Evolutionary conservation across 2,888 invertebrate species (phyloP).

Genomic region (Drosophila anomalipes): DNA sequence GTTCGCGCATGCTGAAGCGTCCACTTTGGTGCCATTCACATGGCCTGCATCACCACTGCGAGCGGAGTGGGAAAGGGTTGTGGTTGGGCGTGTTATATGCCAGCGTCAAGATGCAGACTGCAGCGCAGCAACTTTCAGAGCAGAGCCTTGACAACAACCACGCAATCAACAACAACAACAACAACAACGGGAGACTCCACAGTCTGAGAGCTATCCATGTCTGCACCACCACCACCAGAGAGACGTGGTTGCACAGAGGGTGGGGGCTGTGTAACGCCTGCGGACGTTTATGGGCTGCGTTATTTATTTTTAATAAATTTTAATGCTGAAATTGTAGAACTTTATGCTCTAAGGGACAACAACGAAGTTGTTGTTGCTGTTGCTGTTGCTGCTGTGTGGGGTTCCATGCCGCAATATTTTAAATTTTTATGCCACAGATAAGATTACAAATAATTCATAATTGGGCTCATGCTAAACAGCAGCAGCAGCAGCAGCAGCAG

Average conservation of each 20-base stretch:
- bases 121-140: slow-evolving; percentile 22
- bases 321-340: slow-evolving; percentile 76
- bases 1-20: slow-evolving; percentile 81
- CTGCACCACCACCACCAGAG: slow-evolving; percentile 14
- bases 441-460: slow-evolving; percentile 73
- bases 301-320: slow-evolving; percentile 76
- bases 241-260: slow-evolving; percentile 7
- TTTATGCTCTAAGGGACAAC: slow-evolving; percentile 31
- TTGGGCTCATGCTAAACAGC: slow-evolving; percentile 55
- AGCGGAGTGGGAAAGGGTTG: slow-evolving; percentile 24
- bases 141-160: slow-evolving; percentile 15
- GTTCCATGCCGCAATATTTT: slow-evolving; percentile 72
- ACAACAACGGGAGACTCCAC: slow-evolving; percentile 33
- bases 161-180: slow-evolving; percentile 12
- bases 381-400: slow-evolving; percentile 48
- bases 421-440: slow-evolving; percentile 77
- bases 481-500: slow-evolving; percentile 26
- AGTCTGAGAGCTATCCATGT: slow-evolving; percentile 40
- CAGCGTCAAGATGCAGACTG: slow-evolving; percentile 51
- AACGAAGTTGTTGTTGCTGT: slow-evolving; percentile 7
- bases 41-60: slow-evolving; percentile 22
- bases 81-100: slow-evolving; percentile 48
- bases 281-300: slow-evolving; percentile 46
- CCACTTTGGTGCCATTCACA: slow-evolving; percentile 80
- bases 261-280: slow-evolving; percentile 3